Evolutionary conservation across 53 echinoderm and acorn worm genomes (phyloP), one percentile per base, ranked within the genome.

Genomic region (Echinometra lucunter): DNA sequence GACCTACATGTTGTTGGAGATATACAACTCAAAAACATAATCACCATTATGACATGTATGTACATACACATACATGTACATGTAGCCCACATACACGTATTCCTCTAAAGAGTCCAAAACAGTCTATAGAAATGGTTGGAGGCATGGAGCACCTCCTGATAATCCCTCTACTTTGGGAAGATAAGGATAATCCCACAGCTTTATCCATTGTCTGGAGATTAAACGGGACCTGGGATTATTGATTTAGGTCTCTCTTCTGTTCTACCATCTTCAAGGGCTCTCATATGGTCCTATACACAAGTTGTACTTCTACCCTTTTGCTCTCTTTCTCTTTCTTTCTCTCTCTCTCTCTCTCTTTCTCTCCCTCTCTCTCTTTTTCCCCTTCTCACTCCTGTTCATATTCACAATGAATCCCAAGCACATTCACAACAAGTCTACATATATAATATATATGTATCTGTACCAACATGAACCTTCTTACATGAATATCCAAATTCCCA

Each of bases 171-270:
- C 85, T 49, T 47, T 47, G 85, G 49, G 30, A n/a, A 49, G 53
- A 85, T 85, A 3, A 28, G 28, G 85, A 85, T 85, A 85, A 85
- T 85, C 85, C 85, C 28, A 28, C 45, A 85, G 85, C 0, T 85
- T 85, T 85, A 85, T 3, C 85, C 28, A 47, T 85, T 85, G 85
- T 85, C 27, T 47, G 13, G 1, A 12, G 85, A 85, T 85, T 53
- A 49, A 85, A 23, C 30, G 47, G 53, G 49, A 78, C 30, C 85
- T 49, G 49, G 53, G 21, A 78, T 78, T 85, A 85, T 85, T 28
- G 85, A 45, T 85, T 85, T 25, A 30, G 30, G 49, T n/a, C 85
- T 85, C 85, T 3, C 9, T 47, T 21, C 49, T 47, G 47, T 35
- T 49, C 27, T 49, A 85, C 11, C 15, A 85, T 85, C 40, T 82